phyloP scores from a whole-genome alignment of 1,140 invertebrate genomes.

The Ceratina calcarata region DNA sequence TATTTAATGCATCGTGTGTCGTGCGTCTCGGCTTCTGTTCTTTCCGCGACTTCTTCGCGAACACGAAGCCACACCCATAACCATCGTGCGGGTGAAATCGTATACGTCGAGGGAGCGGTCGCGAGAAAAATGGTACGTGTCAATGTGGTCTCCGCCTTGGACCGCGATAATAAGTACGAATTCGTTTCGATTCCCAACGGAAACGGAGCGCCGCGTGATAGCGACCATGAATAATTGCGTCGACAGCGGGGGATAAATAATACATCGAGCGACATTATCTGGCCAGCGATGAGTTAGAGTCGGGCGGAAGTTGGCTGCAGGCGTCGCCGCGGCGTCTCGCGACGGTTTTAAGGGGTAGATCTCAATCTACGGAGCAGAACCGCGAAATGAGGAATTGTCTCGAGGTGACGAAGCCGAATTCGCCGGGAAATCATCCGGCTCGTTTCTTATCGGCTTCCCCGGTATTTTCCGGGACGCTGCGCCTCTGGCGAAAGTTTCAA shows the following conservation, averaged over 20 bases:
- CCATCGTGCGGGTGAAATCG: slow-evolving; percentile 21
- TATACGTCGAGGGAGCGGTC: slow-evolving; percentile 17
- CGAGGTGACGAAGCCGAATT: slow-evolving; percentile 69
- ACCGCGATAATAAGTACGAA: slow-evolving; percentile 68
- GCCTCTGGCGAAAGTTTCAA: neutral
- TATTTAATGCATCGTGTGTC: neutral
- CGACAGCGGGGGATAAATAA: slow-evolving; percentile 75
- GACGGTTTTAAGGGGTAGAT: slow-evolving; percentile 69
- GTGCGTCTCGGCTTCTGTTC: neutral
- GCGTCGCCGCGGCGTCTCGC: slow-evolving; percentile 6
- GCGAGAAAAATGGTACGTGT: slow-evolving; percentile 60
- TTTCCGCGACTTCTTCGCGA: slow-evolving; percentile 17
- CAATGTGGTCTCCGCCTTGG: slow-evolving; percentile 60
- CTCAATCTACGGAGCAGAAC: slow-evolving; percentile 63
- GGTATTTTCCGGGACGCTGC: neutral
- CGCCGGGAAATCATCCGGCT: slow-evolving; percentile 51
- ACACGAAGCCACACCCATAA: slow-evolving; percentile 12
- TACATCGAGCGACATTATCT: slow-evolving; percentile 75
- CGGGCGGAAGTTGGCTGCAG: slow-evolving; percentile 59
- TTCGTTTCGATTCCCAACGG: slow-evolving; percentile 74
- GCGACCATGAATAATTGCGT: slow-evolving; percentile 77
- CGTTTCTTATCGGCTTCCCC: neutral
- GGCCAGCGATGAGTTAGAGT: slow-evolving; percentile 72
- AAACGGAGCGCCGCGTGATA: slow-evolving; percentile 68
- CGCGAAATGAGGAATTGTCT: slow-evolving; percentile 74